Evolutionary conservation across 2,888 invertebrate genomes (phyloP), one percentile per base, ranked within the genome.

Genomic region (Tyria jacobaeae): DNA sequence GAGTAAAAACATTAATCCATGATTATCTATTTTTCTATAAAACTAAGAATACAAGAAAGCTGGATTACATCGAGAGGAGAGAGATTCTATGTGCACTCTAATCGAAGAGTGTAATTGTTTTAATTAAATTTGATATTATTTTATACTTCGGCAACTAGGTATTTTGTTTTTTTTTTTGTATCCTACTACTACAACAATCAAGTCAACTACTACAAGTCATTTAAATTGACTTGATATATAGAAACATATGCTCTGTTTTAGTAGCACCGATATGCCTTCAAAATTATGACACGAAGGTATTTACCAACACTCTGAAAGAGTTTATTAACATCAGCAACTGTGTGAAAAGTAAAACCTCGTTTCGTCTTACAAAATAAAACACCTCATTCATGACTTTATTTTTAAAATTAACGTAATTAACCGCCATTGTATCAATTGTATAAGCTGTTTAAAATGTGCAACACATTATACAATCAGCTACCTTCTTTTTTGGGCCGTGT

Each of bases 371-470:
- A 80, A 85, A 85, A 85, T 85, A 81, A 88, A 89, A 88, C 89
- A 87, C 68, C 79, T 82, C 84, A 88, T 89, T 89, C 86, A 87
- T 74, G 56, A 66, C 69, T 72, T 78, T 80, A 83, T 84, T 84
- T 77, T 79, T 79, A 79, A 81, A 73, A 74, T 84, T 89, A 87
- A 87, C 84, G 86, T 86, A 90, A 90, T 78, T 85, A 71, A 76
- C 73, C 61, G 70, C 79, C 84, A 89, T 91, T 89, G 89, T 89
- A 81, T 80, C 83, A 87, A 89, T 83, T 86, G 83, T 83, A 84
- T 84, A 79, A 80, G 66, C 71, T 80, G 80, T 82, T 75, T 77
- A 77, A 81, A 81, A 80, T 79, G 59, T 75, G 61, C 71, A 68
- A 57, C 76, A 63, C 68, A 70, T 76, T 78, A 73, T 70, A 78